Conservation (phyloP, 2,113 vertebrate genomes). For the Hippoglossus stenolepis region DNA sequence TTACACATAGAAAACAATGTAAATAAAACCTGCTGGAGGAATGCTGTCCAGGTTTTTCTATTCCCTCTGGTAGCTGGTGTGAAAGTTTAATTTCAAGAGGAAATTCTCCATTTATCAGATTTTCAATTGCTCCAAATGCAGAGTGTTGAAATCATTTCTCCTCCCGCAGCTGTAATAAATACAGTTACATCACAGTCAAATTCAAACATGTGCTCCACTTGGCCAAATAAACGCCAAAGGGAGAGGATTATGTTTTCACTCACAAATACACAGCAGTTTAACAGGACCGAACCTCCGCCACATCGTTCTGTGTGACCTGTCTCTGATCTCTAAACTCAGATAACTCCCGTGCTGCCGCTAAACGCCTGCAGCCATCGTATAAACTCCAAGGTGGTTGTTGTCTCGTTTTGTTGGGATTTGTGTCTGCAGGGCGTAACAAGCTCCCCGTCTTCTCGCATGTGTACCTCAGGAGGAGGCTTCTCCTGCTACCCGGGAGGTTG, state of each 20-base stretch:
- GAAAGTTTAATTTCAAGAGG: conserved; percentile 23
- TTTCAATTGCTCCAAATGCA: conserved; percentile 49
- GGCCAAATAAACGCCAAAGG: conserved; percentile 50
- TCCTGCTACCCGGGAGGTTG: background rate
- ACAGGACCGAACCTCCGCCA: conserved; percentile 4
- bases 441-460: conserved; percentile 17
- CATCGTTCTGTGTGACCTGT: conserved; percentile 12
- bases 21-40: conserved; percentile 24
- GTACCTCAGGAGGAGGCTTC: conserved; percentile 16
- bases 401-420: conserved; percentile 38
- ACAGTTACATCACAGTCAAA: conserved; percentile 56
- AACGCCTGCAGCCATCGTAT: conserved; percentile 21
- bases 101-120: conserved; percentile 26
- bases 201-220: conserved; percentile 64
- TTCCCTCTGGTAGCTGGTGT: background rate
- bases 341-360: conserved; percentile 32
- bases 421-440: conserved; percentile 27
- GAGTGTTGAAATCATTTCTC: conserved; percentile 59
- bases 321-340: conserved; percentile 30
- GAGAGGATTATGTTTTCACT: conserved; percentile 27
- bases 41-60: background rate
- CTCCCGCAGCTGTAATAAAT: conserved; percentile 68
- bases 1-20: conserved; percentile 16
- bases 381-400: conserved; percentile 25
- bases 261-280: conserved; percentile 27